A percentile compares a stretch with the other conserved stretches of the same genome.
phyloP scores from a whole-genome alignment of 2,113 vertebrate species.

The Diadophis punctatus region DNA sequence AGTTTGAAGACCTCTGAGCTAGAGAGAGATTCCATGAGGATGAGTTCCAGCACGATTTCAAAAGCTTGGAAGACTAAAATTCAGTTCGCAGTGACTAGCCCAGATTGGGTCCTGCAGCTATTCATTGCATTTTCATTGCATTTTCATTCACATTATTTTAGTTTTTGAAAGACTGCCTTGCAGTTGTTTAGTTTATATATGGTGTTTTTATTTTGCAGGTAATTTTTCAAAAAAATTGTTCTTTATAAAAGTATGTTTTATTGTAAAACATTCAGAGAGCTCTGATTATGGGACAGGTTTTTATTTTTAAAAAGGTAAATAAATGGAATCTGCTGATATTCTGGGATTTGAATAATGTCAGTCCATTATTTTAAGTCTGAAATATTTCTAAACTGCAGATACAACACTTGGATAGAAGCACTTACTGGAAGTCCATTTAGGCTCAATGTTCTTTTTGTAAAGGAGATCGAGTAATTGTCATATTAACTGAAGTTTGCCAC shows the following conservation, averaged over 20 bases:
- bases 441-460: not conserved
- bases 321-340: not conserved
- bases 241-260: not conserved
- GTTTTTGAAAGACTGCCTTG: not conserved
- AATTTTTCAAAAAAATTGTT: not conserved
- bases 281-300: not conserved
- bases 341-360: not conserved
- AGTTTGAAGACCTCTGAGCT: not conserved
- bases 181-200: not conserved
- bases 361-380: not conserved
- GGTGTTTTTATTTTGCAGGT: not conserved
- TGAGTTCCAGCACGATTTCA: not conserved
- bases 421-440: not conserved
- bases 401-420: not conserved
- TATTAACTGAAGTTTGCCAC: not conserved
- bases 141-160: not conserved
- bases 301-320: not conserved
- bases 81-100: not conserved
- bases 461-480: not conserved
- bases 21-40: not conserved
- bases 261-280: not conserved
- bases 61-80: not conserved
- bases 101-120: not conserved
- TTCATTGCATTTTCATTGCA: not conserved
- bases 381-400: not conserved